phyloP scores from a whole-genome alignment of 53 echinoderm and acorn worm genomes.

The Glandiceps talaboti region DNA sequence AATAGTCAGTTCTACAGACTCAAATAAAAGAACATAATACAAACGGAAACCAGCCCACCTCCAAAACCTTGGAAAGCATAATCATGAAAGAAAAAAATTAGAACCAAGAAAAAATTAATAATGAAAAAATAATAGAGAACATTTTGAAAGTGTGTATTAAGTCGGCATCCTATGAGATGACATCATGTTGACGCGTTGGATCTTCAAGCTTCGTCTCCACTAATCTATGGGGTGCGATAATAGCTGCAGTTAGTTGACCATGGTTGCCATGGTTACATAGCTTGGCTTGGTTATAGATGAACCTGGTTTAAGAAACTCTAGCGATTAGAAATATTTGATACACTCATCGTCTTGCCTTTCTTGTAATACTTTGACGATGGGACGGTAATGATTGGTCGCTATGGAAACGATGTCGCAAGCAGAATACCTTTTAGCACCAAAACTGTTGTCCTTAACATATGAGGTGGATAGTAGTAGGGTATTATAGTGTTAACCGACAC shows the following conservation, averaged over 20 bases:
- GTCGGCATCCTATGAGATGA: neutral
- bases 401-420: neutral
- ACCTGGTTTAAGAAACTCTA: neutral
- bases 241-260: neutral
- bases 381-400: neutral
- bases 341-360: too few species aligned
- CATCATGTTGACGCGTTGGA: neutral
- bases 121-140: neutral
- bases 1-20: neutral
- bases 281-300: neutral
- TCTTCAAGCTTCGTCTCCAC: neutral
- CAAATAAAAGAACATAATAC: neutral
- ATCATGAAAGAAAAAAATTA: neutral
- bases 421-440: neutral
- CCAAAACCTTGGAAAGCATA: neutral
- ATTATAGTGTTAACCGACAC: too few species aligned
- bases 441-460: too few species aligned
- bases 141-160: neutral
- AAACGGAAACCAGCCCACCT: neutral
- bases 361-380: too few species aligned
- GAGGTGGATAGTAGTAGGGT: too few species aligned
- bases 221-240: neutral
- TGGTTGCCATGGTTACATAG: neutral
- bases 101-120: neutral
- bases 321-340: too few species aligned